Evolutionary conservation across 2,797 vertebrate genomes (phyloP), one percentile per base, ranked within the genome.

Genomic region (Rhynchonycteris naso): DNA sequence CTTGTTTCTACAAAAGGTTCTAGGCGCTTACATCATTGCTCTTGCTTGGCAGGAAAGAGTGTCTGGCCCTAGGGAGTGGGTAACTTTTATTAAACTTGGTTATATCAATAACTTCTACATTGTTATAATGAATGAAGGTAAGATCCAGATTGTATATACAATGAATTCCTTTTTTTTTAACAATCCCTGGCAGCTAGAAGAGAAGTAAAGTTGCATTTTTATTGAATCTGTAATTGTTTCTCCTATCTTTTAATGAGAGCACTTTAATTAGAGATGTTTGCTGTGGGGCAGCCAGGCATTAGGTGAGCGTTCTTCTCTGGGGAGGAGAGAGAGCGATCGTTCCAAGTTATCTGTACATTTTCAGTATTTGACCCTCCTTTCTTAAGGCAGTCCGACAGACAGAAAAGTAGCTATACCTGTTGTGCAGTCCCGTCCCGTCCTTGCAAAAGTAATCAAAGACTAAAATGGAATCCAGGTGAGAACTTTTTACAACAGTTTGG

Each of bases 1-100:
- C 59, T 91, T 87, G 80, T 95, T 96, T 91, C 90, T 90, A 22
- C 95, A 65, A 58, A 91, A 59, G 83, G 58, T 68, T 96, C 84
- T 78, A 26, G 87, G 76, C 11, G 2, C 93, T 93, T 71, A 50
- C 43, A 1, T 93, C 87, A 88, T 72, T 56, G 69, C 50, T 94
- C 69, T 76, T 68, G 54, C 59, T 87, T 93, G 90, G 35, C 54
- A 28, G n/a, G 2, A 61, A 81, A 83, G 75, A 91, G 92, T 76
- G 35, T 38, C 92, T 87, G 79, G 92, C 93, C 96, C 68, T 7
- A 69, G 74, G 93, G 87, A 88, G n/a, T 54, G 24, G 66, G 81
- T 92, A 59, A 74, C 38, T 65, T 84, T 24, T 59, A 69, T 69
- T 76, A 43, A 76, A 50, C 84, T 71, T 68, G 22, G 33, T 93